phyloP scores from a whole-genome alignment of 2,113 vertebrate genomes.

The Alces alces region DNA sequence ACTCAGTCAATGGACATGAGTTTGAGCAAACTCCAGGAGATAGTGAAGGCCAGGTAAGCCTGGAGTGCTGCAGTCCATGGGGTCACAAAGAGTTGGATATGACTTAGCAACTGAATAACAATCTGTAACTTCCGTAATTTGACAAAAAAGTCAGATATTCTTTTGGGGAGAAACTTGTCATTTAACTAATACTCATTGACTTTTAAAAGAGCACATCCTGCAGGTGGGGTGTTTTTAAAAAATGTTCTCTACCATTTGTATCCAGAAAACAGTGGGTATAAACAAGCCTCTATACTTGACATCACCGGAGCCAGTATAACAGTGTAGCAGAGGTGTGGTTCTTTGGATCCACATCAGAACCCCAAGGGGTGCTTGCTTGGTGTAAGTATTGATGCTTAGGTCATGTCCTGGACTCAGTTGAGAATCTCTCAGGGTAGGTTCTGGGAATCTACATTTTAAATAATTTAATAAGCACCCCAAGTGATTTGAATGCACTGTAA shows the following conservation, averaged over 20 bases:
- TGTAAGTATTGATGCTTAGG: background rate
- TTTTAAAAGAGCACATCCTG: background rate
- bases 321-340: background rate
- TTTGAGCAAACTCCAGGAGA: background rate
- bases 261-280: background rate
- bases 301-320: background rate
- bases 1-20: background rate
- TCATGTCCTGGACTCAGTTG: too few species aligned
- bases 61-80: background rate
- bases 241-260: background rate
- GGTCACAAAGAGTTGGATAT: background rate
- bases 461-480: background rate
- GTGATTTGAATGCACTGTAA: background rate
- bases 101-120: background rate
- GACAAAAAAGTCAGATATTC: background rate
- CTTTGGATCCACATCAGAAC: background rate
- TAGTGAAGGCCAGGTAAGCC: background rate
- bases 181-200: background rate
- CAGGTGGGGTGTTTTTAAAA: background rate
- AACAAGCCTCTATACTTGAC: background rate
- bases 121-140: background rate
- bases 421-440: background rate
- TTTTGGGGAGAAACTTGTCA: background rate
- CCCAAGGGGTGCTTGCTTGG: rapidly evolving
- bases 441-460: background rate